These are phyloP conservation scores for Microplitis deprimator DNA, from an alignment of 2,888 invertebrate genomes.

Conservation along the genomic window DNA sequence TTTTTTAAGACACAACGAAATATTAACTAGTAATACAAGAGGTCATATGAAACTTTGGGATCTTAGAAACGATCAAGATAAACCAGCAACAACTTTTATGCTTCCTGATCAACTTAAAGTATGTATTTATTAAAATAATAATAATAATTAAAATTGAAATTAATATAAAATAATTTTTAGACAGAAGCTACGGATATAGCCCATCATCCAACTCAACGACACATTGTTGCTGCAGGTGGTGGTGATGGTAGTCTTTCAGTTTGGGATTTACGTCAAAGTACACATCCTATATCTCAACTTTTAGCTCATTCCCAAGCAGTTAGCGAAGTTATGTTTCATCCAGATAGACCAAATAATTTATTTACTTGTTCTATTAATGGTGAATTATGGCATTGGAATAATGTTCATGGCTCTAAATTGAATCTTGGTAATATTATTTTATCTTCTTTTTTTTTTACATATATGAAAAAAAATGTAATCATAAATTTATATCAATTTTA, in stretches of 20 bases:
- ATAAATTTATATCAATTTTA: slow-evolving; percentile 43
- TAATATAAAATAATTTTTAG: slow-evolving; percentile 63
- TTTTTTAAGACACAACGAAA: slow-evolving; percentile 82
- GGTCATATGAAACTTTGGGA: slow-evolving; percentile 95
- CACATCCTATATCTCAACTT: slow-evolving; percentile 85
- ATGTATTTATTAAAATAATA: slow-evolving; percentile 27
- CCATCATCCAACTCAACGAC: slow-evolving; percentile 90
- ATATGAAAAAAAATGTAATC: slow-evolving; percentile 45
- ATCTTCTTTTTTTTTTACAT: no score
- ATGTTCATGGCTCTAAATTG: slow-evolving; percentile 64
- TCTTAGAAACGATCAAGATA: slow-evolving; percentile 77
- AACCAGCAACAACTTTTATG: slow-evolving; percentile 81
- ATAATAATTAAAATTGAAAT: slow-evolving; percentile 8
- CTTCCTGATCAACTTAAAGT: slow-evolving; percentile 78
- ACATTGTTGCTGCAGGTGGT: slow-evolving; percentile 87
- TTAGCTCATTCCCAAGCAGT: slow-evolving; percentile 84
- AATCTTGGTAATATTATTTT: slow-evolving; percentile 58
- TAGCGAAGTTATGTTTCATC: slow-evolving; percentile 91
- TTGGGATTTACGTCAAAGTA: slow-evolving; percentile 91
- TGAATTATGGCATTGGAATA: slow-evolving; percentile 92
- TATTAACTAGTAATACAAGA: slow-evolving; percentile 88
- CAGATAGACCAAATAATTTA: slow-evolving; percentile 86
- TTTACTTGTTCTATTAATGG: slow-evolving; percentile 87
- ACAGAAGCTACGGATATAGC: slow-evolving; percentile 83
- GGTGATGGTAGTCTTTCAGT: slow-evolving; percentile 90